phyloP scores from a whole-genome alignment of 2,888 invertebrate species.

The Caenorhabditis sinica region DNA sequence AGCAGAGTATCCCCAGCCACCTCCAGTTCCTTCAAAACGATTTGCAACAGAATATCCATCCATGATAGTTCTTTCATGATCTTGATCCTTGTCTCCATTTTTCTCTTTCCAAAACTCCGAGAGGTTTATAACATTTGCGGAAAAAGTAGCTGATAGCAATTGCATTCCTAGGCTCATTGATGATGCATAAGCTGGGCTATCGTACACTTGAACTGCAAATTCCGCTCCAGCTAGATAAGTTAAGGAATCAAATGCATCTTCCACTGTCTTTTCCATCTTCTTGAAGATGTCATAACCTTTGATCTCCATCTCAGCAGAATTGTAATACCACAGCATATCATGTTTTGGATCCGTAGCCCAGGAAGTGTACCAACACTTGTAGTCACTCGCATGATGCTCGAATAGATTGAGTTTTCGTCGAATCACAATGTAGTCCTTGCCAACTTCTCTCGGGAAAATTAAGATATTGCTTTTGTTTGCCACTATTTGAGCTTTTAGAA shows the following conservation, averaged over 20 bases:
- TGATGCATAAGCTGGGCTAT: constrained; percentile 55
- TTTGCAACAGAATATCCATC: constrained; percentile 72
- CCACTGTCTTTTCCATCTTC: constrained; percentile 27
- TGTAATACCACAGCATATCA: constrained; percentile 94
- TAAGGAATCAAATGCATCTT: constrained; percentile 61
- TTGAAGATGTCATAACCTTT: constrained; percentile 67
- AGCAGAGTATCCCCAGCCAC: constrained; percentile 98
- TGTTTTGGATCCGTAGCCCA: constrained; percentile 90
- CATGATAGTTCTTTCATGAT: constrained; percentile 22
- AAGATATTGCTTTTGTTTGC: constrained; percentile 76
- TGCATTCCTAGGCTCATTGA: constrained; percentile 71
- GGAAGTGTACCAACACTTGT: constrained; percentile 73
- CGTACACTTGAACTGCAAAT: constrained; percentile 72
- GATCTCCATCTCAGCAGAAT: constrained; percentile 78
- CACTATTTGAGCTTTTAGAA: constrained; percentile 76
- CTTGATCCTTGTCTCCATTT: constrained; percentile 51
- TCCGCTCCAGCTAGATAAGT: constrained; percentile 72
- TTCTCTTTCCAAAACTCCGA: constrained; percentile 69
- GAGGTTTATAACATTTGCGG: constrained; percentile 65
- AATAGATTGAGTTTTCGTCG: constrained; percentile 71
- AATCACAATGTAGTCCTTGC: constrained; percentile 76
- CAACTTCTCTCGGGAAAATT: constrained; percentile 76
- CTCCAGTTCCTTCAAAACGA: constrained; percentile 90
- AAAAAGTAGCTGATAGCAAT: constrained; percentile 71
- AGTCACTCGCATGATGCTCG: constrained; percentile 72